A percentile compares a stretch with the other conserved stretches of the same genome.
Evolutionary conservation across 1,140 invertebrate species (phyloP).

Genomic region (Bombus consobrinus): DNA sequence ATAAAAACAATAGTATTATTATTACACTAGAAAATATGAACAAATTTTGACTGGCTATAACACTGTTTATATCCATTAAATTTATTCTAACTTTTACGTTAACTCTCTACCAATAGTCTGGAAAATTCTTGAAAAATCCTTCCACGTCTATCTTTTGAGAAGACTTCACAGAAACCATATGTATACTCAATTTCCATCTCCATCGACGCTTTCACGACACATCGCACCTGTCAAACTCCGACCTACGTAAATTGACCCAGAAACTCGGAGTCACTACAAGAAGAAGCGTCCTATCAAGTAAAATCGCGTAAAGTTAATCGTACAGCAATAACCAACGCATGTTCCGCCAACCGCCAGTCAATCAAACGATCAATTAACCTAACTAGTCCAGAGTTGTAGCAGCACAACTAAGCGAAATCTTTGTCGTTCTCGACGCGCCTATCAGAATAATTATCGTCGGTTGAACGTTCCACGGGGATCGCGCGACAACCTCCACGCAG

Average conservation of each 20-base stretch:
- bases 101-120: background rate
- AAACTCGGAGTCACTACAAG: background rate
- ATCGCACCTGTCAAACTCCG: background rate
- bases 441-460: background rate
- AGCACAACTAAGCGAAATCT: background rate
- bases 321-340: background rate
- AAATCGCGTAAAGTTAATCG: background rate
- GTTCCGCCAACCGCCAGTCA: background rate
- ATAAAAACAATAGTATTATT: no score
- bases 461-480: background rate
- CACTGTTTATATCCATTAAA: no score
- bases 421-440: background rate
- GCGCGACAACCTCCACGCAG: background rate
- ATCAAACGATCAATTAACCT: conserved; percentile 21
- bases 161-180: background rate
- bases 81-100: background rate
- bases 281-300: background rate
- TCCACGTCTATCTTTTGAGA: no score
- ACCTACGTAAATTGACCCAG: background rate
- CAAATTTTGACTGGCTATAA: no score
- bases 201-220: background rate
- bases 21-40: no score
- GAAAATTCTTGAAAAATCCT: no score
- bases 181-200: background rate
- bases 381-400: background rate